Conservation (phyloP, 2,888 invertebrate genomes). For the Muschampia plurimacula region DNA sequence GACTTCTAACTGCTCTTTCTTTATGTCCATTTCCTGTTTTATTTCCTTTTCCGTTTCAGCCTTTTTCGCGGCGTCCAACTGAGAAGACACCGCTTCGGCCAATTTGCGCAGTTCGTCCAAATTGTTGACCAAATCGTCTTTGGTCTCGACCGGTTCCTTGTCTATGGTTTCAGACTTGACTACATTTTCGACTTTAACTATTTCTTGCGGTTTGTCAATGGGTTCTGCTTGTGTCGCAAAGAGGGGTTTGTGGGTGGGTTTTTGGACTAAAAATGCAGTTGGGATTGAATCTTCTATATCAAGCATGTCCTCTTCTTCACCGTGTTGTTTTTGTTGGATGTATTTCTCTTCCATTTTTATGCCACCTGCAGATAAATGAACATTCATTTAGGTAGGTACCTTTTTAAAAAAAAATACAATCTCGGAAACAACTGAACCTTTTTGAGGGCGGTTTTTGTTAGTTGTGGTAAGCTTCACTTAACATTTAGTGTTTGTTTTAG, state of each 20-base stretch:
- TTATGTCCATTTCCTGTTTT: slow-evolving; percentile 60
- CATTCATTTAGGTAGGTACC: neutral
- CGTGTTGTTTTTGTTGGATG: slow-evolving; percentile 77
- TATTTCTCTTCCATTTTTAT: slow-evolving; percentile 85
- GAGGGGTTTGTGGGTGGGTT: slow-evolving; percentile 81
- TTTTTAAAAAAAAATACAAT: too few relatives aligned
- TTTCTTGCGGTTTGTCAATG: slow-evolving; percentile 76
- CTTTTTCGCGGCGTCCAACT: slow-evolving; percentile 75
- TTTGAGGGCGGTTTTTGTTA: too few relatives aligned
- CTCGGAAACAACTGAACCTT: too few relatives aligned
- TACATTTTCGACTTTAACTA: slow-evolving; percentile 76
- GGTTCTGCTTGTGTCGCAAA: slow-evolving; percentile 72
- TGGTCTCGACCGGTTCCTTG: slow-evolving; percentile 62
- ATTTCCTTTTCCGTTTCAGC: slow-evolving; percentile 73
- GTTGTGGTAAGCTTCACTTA: too few relatives aligned
- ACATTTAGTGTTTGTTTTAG: too few relatives aligned
- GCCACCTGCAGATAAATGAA: slow-evolving; percentile 50
- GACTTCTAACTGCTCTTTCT: slow-evolving; percentile 66
- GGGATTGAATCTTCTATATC: slow-evolving; percentile 85
- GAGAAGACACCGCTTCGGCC: slow-evolving; percentile 78
- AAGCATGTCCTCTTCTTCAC: slow-evolving; percentile 78
- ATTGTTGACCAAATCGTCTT: slow-evolving; percentile 81
- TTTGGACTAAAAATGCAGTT: slow-evolving; percentile 81
- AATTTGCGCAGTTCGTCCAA: slow-evolving; percentile 78
- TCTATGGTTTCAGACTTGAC: slow-evolving; percentile 65